phyloP scores from a whole-genome alignment of 2,797 vertebrate genomes.

The Lithobates pipiens region DNA sequence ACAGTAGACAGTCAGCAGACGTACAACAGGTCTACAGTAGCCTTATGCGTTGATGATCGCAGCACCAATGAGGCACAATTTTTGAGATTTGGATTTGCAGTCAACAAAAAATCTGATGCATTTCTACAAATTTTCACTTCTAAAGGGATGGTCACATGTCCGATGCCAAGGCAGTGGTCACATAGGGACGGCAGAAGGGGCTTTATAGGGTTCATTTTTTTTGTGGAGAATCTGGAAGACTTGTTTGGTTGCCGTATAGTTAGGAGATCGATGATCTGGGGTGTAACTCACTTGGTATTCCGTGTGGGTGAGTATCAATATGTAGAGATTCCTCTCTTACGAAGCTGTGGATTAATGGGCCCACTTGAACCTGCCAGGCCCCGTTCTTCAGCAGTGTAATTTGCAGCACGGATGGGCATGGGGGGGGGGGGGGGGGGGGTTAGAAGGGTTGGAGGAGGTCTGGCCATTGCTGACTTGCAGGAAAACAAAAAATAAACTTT shows the following conservation, averaged over 20 bases:
- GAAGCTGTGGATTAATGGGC: background rate
- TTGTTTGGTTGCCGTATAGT: background rate
- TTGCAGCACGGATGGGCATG: background rate
- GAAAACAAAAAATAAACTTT: slow-evolving; percentile 54
- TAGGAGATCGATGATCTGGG: background rate
- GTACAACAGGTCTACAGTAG: too few species aligned
- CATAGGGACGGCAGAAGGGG: too few species aligned
- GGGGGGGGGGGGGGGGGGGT: background rate
- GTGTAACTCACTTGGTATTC: background rate
- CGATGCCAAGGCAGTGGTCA: too few species aligned
- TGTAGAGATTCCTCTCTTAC: background rate
- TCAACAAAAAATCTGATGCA: too few species aligned
- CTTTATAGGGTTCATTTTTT: too few species aligned
- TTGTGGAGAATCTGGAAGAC: too few species aligned
- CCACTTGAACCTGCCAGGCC: background rate
- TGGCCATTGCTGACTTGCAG: slow-evolving; percentile 52
- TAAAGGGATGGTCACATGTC: too few species aligned
- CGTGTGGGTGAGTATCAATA: background rate
- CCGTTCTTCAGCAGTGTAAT: background rate
- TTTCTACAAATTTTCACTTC: too few species aligned
- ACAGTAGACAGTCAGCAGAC: too few species aligned
- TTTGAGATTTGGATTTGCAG: too few species aligned
- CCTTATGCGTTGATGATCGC: too few species aligned
- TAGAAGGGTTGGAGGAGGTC: background rate
- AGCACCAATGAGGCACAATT: too few species aligned